Base-by-base conservation (phyloP, 23 tunicate species). In the Diplosoma virens region DNA sequence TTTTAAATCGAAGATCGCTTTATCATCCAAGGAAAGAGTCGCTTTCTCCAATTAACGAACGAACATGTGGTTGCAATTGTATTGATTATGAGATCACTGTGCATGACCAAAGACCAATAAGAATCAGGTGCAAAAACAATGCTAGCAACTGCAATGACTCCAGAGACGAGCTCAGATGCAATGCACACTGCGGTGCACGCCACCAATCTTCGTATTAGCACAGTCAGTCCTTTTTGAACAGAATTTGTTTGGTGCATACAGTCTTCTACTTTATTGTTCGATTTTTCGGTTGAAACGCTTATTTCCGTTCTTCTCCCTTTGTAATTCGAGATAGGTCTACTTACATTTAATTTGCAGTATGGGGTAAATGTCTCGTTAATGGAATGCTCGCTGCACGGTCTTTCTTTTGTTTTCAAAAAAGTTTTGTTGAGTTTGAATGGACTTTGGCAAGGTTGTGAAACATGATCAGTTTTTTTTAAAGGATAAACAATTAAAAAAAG, bases 41-140 rank as follows among this genome's bases (percentile, higher is more conserved):
- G 30, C 24, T 80, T 46, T 32, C 71, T 58, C 84, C 84, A 80
- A 35, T 80, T 80, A 1, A 73, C 67, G 21, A 68, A 66, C 3
- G 84, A 66, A 32, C 25, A 80, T 20, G 73, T 56, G 2, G 68
- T 46, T 5, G 84, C 65, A n/a, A 67, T 18, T 2, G 71, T 37
- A 32, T 80, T 80, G 18, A 68, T 11, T 4, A 67, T 32, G 21
- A 80, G 47, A 54, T 80, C 84, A 32, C 46, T 67, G 24, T 80
- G 84, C 6, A 68, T 61, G 23, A 80, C 41, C 6, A 80, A 37
- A 0, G 84, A 80, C 84, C 84, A 80, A 27, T 80, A 80, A 4
- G 84, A 80, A 50, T 80, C 84, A 7, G 76, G 84, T 0, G 77
- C 77, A 33, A 80, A 25, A 1, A 68, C 6, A 7, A 80, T 17